Base-by-base conservation (phyloP, 2,888 invertebrate species). In the Andrena minutula region DNA sequence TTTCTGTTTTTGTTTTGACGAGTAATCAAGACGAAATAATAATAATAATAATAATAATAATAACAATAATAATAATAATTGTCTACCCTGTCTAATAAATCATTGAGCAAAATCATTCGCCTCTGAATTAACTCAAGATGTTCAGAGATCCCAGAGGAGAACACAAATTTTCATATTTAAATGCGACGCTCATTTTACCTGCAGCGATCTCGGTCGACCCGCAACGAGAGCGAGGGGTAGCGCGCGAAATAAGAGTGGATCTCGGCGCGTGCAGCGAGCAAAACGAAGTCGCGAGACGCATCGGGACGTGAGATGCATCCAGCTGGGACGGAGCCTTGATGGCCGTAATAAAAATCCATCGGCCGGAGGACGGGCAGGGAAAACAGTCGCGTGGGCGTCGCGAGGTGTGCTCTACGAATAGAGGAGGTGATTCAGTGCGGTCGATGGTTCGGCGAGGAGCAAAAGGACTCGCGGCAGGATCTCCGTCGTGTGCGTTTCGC, bases 361-460 rank as follows among this genome's bases (percentile, higher is more conserved):
- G 66, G 26, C 47, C 51, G 61, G 3, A n/a, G 32, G 20, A 60
- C 64, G 30, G 60, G 23, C 72, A 10, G 47, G 35, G 16, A 61
- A 51, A 73, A 66, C 49, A 32, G 32, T 56, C 63, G 28, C 51
- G 79, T 79, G 28, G 79, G 79, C 64, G 79, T 70, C 53, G 3
- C 68, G 32, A 32, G 68, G 32, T 20, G 23, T 23, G 7, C 23
- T 20, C 56, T 65, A 58, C 58, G 79, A 77, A 71, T 51, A 79
- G 78, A 35, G 64, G 56, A 30, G 51, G 20, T 79, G 79, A 79
- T 77, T 77, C 79, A 77, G 64, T 76, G 35, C 77, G 26, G 53
- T 26, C 28, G 79, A 69, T 64, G 63, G 28, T 49, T 56, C 69
- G 32, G 7, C 12, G n/a, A 65, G 30, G 30, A 77, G 49, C 70